phyloP scores from a whole-genome alignment of 1,140 invertebrate genomes.

The Asbolus verrucosus region DNA sequence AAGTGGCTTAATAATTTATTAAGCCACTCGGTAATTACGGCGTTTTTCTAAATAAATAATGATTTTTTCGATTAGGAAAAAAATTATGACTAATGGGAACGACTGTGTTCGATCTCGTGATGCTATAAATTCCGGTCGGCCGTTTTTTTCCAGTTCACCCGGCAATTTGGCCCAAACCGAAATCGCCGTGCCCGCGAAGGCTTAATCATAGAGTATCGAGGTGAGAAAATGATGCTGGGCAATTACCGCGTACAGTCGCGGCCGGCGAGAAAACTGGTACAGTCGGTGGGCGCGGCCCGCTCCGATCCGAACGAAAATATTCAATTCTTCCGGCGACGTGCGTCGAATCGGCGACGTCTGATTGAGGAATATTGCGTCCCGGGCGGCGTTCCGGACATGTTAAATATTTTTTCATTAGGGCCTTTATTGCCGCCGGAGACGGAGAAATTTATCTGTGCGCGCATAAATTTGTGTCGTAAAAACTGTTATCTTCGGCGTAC shows the following conservation, averaged over 20 bases:
- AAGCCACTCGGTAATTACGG: conserved; percentile 4
- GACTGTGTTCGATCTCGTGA: neutral
- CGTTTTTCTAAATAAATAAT: no score
- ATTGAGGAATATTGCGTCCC: conserved; percentile 15
- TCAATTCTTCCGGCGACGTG: neutral
- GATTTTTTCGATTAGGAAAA: conserved; percentile 8
- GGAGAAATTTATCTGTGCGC: neutral
- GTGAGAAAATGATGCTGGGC: conserved; percentile 38
- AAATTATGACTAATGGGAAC: conserved; percentile 7
- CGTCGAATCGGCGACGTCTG: neutral
- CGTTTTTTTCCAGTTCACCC: conserved; percentile 23
- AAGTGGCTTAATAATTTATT: conserved; percentile 34
- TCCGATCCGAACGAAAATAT: neutral
- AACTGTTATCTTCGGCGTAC: neutral
- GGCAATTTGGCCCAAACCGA: conserved; percentile 28
- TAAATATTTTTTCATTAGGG: conserved; percentile 14
- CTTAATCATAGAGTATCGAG: conserved; percentile 26
- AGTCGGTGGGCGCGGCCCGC: no score
- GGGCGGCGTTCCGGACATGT: conserved; percentile 3
- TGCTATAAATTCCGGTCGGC: conserved; percentile 4
- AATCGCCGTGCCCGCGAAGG: conserved; percentile 15
- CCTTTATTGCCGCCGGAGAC: neutral
- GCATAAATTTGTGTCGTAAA: conserved; percentile 12
- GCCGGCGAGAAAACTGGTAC: neutral
- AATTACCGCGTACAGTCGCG: conserved; percentile 17